These are phyloP conservation scores for Aphelenchoides besseyi DNA, from an alignment of 1,140 invertebrate species.

Conservation along the genomic window DNA sequence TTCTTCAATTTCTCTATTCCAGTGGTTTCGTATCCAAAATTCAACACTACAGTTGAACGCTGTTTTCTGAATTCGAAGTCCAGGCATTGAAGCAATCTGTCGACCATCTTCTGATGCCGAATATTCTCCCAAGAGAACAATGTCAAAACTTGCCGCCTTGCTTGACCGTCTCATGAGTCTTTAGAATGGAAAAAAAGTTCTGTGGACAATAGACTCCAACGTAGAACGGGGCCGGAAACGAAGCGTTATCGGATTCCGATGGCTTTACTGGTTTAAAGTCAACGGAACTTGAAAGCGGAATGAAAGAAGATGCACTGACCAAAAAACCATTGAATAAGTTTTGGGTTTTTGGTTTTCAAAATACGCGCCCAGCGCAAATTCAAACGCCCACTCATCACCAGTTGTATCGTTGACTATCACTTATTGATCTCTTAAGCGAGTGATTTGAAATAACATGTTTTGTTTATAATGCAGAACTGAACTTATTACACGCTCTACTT, in stretches of 20 bases:
- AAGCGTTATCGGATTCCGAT: not conserved
- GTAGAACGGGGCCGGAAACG: not conserved
- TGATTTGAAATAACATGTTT: too few relatives aligned
- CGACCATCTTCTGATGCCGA: not conserved
- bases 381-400: not conserved
- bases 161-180: not conserved
- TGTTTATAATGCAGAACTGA: too few relatives aligned
- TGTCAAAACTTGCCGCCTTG: conserved; percentile 1
- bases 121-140: not conserved
- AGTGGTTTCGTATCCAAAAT: too few relatives aligned
- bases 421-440: too few relatives aligned
- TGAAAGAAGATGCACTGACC: conserved; percentile 1
- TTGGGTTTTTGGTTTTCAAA: too few relatives aligned
- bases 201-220: not conserved
- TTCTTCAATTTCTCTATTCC: too few relatives aligned
- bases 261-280: not conserved
- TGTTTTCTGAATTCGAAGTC: not conserved
- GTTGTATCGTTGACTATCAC: too few relatives aligned
- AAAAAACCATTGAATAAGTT: too few relatives aligned
- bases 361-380: not conserved
- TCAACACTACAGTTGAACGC: too few relatives aligned
- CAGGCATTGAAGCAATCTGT: not conserved
- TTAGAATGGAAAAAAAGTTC: not conserved
- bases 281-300: not conserved
- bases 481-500: too few relatives aligned